Conservation (phyloP, 2,888 invertebrate genomes). For the Folsomia manolachei region DNA sequence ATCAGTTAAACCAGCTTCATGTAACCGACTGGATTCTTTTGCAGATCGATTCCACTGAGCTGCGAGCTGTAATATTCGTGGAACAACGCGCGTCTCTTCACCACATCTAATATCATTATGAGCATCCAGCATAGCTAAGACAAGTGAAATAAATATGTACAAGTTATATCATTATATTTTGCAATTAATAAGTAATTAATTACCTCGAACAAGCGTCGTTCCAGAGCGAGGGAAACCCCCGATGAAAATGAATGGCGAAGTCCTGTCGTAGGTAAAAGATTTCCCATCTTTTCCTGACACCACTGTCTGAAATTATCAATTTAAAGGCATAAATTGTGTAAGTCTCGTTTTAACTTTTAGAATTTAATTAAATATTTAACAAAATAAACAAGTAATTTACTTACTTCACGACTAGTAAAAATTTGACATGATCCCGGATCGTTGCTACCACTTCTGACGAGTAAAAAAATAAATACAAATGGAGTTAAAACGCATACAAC, state of each 20-base stretch:
- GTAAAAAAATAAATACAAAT: constrained; percentile 44
- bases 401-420: constrained; percentile 50
- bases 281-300: constrained; percentile 65
- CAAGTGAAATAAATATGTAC: too few relatives aligned
- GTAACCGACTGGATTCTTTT: constrained; percentile 82
- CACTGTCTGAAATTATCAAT: constrained; percentile 60
- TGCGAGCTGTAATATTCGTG: constrained; percentile 89
- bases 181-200: too few relatives aligned
- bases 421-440: constrained; percentile 47
- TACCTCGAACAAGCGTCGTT: constrained; percentile 94
- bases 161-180: too few relatives aligned
- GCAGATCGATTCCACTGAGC: constrained; percentile 93
- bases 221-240: constrained; percentile 97
- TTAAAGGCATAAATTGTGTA: too few relatives aligned
- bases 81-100: constrained; percentile 95
- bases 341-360: too few relatives aligned
- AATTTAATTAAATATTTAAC: background rate
- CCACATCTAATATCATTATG: constrained; percentile 75
- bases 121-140: constrained; percentile 96
- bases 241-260: constrained; percentile 92
- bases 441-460: constrained; percentile 40
- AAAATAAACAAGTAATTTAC: constrained; percentile 3
- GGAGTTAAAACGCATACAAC: constrained; percentile 44
- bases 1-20: constrained; percentile 91
- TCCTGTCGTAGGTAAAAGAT: constrained; percentile 72